phyloP scores from a whole-genome alignment of 2,888 invertebrate species.

The Machimus atricapillus region DNA sequence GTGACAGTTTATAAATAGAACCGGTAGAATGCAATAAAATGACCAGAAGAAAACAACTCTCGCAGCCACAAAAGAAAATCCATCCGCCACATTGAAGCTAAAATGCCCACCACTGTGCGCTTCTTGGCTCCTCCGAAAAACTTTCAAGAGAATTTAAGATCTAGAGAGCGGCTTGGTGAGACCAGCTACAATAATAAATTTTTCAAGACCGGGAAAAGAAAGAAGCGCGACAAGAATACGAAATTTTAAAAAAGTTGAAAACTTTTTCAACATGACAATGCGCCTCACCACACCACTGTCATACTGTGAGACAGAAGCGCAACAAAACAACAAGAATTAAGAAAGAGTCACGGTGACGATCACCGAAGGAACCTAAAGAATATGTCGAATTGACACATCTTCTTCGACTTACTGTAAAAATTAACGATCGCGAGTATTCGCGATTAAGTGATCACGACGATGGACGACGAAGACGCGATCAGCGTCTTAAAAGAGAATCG shows the following conservation, averaged over 20 bases:
- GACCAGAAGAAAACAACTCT: constrained; percentile 24
- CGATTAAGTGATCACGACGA: constrained; percentile 29
- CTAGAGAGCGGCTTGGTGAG: neutral
- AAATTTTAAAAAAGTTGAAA: neutral
- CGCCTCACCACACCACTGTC: neutral
- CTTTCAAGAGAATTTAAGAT: neutral
- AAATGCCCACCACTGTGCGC: neutral
- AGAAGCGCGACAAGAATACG: constrained; percentile 4
- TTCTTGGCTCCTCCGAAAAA: neutral
- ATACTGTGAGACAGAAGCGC: neutral
- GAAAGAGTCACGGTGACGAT: neutral
- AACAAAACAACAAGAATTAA: neutral
- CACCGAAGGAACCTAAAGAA: neutral
- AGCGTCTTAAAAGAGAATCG: neutral
- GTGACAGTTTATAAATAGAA: constrained; percentile 48
- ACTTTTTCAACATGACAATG: neutral
- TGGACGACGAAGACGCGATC: no score
- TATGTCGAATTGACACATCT: constrained; percentile 27
- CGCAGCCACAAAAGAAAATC: constrained; percentile 1
- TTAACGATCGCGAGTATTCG: constrained; percentile 1
- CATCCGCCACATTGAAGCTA: neutral
- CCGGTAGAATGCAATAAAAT: constrained; percentile 45
- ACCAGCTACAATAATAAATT: neutral
- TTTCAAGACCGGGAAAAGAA: constrained; percentile 8
- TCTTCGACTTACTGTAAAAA: constrained; percentile 8